Evolutionary conservation across 2,888 invertebrate species (phyloP).

Genomic region (Eristalis pertinax): DNA sequence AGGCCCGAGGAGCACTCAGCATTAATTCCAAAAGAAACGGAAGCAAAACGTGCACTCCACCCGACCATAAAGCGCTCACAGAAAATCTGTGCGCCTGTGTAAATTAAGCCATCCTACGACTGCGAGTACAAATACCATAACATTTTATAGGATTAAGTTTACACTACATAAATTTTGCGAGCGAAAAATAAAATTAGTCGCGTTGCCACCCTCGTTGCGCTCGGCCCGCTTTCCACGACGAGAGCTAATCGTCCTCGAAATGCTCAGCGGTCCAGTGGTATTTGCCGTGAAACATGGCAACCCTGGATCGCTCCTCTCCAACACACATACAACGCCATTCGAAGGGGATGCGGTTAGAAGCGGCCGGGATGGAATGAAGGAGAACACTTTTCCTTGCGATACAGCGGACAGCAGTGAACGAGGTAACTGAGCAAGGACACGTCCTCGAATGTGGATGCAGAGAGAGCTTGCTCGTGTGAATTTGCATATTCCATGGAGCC

Average conservation of each 20-base stretch:
- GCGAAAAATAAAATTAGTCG: conserved; percentile 74
- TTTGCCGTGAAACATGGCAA: conserved; percentile 18
- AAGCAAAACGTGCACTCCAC: conserved; percentile 53
- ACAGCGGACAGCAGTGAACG: neutral
- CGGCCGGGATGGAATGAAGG: neutral
- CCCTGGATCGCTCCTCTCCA: neutral
- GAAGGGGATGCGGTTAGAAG: conserved; percentile 27
- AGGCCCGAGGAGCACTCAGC: conserved; percentile 20
- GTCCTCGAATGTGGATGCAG: neutral
- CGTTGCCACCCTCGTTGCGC: conserved; percentile 50
- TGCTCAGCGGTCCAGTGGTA: conserved; percentile 71
- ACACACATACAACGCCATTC: neutral
- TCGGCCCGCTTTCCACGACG: conserved; percentile 43
- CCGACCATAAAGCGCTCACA: conserved; percentile 67
- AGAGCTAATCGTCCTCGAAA: conserved; percentile 77
- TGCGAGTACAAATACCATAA: conserved; percentile 73
- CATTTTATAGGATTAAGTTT: conserved; percentile 78
- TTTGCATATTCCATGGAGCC: conserved; percentile 44
- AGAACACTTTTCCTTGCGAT: neutral
- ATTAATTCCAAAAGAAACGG: conserved; percentile 59
- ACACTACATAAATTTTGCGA: conserved; percentile 78
- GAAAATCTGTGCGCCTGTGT: conserved; percentile 71
- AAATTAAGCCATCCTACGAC: conserved; percentile 73
- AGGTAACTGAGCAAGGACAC: conserved; percentile 25
- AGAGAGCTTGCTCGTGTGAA: conserved; percentile 5